Percentiles rank a stretch among this genome's conserved stretches.
Conservation (phyloP, 1,140 invertebrate species). For the Fopius arisanus region DNA sequence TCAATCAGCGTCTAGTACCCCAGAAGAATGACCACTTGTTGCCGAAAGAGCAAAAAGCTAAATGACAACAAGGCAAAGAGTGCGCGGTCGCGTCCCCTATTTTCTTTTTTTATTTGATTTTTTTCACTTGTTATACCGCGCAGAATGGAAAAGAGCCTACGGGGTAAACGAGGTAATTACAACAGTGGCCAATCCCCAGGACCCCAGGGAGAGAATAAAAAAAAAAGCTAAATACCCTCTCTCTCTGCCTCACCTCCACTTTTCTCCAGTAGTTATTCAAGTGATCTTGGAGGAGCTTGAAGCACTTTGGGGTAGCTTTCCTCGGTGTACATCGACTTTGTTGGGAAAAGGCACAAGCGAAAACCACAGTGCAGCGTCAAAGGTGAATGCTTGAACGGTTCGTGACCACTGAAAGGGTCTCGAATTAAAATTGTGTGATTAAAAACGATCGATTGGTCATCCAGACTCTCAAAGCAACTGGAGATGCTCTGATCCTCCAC, state of each 20-base stretch:
- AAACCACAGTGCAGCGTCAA: slow-evolving; percentile 1
- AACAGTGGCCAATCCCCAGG: not conserved
- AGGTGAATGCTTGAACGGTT: not conserved
- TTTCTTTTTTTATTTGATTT: not conserved
- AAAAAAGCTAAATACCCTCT: not conserved
- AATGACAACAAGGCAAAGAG: slow-evolving; percentile 5
- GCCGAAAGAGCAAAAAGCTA: not conserved
- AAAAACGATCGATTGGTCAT: not conserved
- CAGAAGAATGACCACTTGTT: slow-evolving; percentile 5
- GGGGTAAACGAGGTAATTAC: slow-evolving; percentile 13
- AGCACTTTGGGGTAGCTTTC: not conserved
- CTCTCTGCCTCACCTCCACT: not conserved
- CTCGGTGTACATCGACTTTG: not conserved
- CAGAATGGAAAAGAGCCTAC: not conserved
- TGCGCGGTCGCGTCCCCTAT: slow-evolving; percentile 5
- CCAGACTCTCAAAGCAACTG: not conserved
- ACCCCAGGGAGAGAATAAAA: not conserved
- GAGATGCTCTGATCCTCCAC: not conserved
- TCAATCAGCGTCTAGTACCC: not conserved
- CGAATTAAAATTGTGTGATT: not conserved
- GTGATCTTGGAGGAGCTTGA: not conserved
- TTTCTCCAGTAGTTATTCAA: not conserved
- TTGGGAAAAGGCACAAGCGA: not conserved
- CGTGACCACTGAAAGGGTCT: not conserved
- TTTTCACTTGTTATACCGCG: slow-evolving; percentile 6